Percentiles rank a stretch among this genome's conserved stretches.
These are phyloP conservation scores for Cephus runcator DNA, from an alignment of 2,888 invertebrate genomes.

Conservation along the genomic window DNA sequence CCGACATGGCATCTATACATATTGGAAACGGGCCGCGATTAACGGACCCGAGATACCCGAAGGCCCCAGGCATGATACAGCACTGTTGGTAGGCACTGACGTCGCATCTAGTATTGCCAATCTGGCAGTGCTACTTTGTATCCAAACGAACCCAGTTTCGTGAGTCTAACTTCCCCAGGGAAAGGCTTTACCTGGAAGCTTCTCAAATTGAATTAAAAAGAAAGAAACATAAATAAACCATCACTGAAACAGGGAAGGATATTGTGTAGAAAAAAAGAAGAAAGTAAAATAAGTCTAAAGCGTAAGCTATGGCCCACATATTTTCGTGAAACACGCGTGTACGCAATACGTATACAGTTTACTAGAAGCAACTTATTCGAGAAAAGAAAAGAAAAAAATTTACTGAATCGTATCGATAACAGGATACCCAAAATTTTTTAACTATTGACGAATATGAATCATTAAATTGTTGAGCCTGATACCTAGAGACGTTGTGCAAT, in stretches of 20 bases:
- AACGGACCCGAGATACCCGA: background rate
- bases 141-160: background rate
- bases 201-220: background rate
- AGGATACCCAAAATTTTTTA: background rate
- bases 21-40: conserved; percentile 15
- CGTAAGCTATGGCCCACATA: background rate
- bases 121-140: background rate
- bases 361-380: too few species aligned
- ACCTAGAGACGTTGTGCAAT: background rate
- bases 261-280: background rate
- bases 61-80: background rate
- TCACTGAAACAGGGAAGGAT: background rate
- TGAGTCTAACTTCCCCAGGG: background rate
- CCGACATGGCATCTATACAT: conserved; percentile 48
- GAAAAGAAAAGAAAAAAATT: background rate
- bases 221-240: background rate
- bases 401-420: too few species aligned
- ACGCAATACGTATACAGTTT: background rate
- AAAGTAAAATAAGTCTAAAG: background rate
- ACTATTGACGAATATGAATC: background rate
- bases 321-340: background rate
- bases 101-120: background rate
- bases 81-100: background rate
- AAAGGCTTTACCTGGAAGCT: background rate
- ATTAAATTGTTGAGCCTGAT: background rate